These are phyloP conservation scores for Ptyas mucosa DNA, from an alignment of 2,113 vertebrate genomes.

Conservation along the genomic window DNA sequence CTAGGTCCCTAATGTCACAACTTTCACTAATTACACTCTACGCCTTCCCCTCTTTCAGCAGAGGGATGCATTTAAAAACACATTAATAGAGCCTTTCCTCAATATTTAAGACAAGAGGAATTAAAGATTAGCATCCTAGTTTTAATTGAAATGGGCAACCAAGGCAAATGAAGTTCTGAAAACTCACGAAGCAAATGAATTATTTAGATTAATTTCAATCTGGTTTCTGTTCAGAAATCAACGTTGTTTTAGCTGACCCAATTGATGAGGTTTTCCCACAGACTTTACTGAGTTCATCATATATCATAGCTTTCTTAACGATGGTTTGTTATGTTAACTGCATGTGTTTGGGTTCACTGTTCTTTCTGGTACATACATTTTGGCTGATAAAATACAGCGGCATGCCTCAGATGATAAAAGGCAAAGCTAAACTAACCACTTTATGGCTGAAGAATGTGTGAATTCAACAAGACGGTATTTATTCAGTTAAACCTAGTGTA, in stretches of 20 bases:
- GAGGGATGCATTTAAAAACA: background rate
- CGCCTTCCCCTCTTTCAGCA: background rate
- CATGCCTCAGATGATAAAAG: background rate
- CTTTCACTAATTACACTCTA: background rate
- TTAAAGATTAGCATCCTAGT: background rate
- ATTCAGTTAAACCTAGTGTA: background rate
- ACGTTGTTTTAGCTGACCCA: background rate
- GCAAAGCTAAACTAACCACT: background rate
- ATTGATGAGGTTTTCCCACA: background rate
- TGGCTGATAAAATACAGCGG: background rate
- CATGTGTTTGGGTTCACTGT: background rate
- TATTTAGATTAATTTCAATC: background rate
- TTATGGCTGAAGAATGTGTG: background rate
- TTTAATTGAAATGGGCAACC: background rate
- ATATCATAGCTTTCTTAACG: background rate
- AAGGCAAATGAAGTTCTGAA: background rate
- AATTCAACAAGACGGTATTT: background rate
- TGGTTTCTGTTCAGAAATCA: background rate
- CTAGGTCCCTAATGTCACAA: background rate
- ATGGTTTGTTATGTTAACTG: background rate
- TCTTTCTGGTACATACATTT: background rate
- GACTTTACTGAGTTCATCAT: background rate
- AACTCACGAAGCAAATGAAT: background rate
- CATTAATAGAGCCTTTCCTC: background rate
- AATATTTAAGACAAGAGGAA: background rate